Evolutionary conservation across 2,113 vertebrate genomes (phyloP), one percentile per base, ranked within the genome.

Genomic region (Trachemys scripta): DNA sequence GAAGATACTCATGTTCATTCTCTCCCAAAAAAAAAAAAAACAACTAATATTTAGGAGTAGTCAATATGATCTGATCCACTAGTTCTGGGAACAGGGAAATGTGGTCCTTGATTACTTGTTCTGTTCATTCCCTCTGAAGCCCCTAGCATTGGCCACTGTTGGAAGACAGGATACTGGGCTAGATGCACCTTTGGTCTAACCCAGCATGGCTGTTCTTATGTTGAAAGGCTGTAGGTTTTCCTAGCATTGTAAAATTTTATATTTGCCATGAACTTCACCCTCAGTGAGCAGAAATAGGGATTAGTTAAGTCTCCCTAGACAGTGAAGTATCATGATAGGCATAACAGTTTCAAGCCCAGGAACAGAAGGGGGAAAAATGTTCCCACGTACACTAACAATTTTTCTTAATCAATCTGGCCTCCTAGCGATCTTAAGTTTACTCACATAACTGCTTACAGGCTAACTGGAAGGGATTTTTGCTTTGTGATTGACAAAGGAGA

Each of bases 291-390:
- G 19, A 42, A 38, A 75, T 24, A 75, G 38, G 20, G 38, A 75
- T 19, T 24, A 38, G 12, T 65, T 65, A 65, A 35, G 31, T 75
- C 22, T 75, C 19, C 25, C 22, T 5, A 42, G 69, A 19, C 22
- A 25, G 38, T 75, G 24, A 76, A 45, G 3, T 42, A 42, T 24
- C 20, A 75, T 75, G 19, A 75, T 5, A 75, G 38, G 11, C 38
- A 45, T 38, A 38, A 75, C 38, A 42, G 38, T 42, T 12, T 65
- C 35, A 14, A 65, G 72, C 10, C 38, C 38, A 45, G 27, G 5
- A 62, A 29, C 5, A 3, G 25, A 6, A 10, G 6, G 14, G 14
- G 5, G 56, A 7, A 3, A 1, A 31, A 31, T 19, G 13, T 65
- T 35, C 12, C 29, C 27, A 13, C 31, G 31, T 35, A 38, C 35